These are phyloP conservation scores for Theonella swinhoei DNA, from an alignment of 37 sponge, comb jelly and placozoan genomes.

Conservation along the genomic window DNA sequence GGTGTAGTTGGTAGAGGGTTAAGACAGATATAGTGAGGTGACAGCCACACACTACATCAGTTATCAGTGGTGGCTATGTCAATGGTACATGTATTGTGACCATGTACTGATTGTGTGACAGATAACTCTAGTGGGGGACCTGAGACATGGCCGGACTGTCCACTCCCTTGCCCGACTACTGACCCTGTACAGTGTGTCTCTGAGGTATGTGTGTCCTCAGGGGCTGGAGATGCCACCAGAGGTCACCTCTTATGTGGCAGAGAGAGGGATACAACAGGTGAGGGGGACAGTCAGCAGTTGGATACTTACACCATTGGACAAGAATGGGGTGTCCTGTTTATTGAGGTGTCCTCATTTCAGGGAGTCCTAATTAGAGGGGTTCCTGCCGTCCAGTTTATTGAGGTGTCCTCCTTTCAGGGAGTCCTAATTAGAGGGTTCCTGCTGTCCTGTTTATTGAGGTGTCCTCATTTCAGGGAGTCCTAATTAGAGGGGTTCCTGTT, in stretches of 20 bases:
- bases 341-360: background rate
- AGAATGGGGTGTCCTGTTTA: background rate
- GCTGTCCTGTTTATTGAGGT: too few species aligned
- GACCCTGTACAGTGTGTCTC: conserved; percentile 78
- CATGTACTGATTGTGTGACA: conserved; percentile 4
- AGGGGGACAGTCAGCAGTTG: background rate
- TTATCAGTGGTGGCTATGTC: background rate
- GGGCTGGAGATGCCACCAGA: conserved; percentile 88
- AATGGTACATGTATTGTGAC: background rate
- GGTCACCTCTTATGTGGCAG: conserved; percentile 64
- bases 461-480: too few species aligned
- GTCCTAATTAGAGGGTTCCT: too few species aligned
- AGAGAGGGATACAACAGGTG: conserved; percentile 82
- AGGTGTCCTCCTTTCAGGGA: background rate
- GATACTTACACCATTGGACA: too few species aligned
- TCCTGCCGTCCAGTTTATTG: background rate
- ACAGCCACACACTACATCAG: background rate
- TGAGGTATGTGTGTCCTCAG: conserved; percentile 90
- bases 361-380: background rate
- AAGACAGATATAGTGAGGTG: background rate
- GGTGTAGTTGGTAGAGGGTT: background rate
- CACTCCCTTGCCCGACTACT: conserved; percentile 97
- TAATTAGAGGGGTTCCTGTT: too few species aligned
- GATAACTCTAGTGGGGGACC: conserved; percentile 98
- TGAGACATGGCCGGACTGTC: conserved; percentile 98